These are phyloP conservation scores for Trachelus troglodyta DNA, from an alignment of 2,888 invertebrate genomes.

Conservation along the genomic window DNA sequence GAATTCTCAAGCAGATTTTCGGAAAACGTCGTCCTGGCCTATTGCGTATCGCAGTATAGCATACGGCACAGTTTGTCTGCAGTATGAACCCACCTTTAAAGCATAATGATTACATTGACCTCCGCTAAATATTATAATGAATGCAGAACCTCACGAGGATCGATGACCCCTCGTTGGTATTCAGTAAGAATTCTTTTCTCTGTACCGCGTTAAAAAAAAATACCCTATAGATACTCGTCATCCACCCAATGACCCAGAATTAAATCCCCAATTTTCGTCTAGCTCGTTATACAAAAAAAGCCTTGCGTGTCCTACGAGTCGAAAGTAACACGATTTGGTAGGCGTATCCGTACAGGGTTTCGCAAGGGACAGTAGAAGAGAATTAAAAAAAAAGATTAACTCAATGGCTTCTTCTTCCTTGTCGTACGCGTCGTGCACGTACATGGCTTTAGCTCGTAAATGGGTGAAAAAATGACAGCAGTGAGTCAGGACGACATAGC, in stretches of 20 bases:
- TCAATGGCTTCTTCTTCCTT: constrained; percentile 6
- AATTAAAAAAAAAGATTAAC: background rate
- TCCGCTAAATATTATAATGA: background rate
- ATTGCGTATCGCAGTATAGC: background rate
- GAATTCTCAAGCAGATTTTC: background rate
- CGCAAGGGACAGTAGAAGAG: background rate
- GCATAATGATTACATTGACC: background rate
- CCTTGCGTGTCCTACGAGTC: background rate
- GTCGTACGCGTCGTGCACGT: background rate
- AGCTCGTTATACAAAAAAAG: background rate
- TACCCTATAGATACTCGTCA: background rate
- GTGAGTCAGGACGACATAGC: constrained; percentile 32
- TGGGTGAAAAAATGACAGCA: constrained; percentile 32
- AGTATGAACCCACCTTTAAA: background rate
- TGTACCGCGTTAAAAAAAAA: background rate
- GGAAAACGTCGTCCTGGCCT: background rate
- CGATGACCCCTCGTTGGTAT: background rate
- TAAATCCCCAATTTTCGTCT: background rate
- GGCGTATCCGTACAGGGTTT: constrained; percentile 17
- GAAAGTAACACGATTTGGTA: background rate
- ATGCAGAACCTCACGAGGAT: background rate
- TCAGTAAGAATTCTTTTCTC: background rate
- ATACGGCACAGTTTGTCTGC: background rate
- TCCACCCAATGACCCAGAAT: background rate
- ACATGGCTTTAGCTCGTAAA: constrained; percentile 19